Conservation (phyloP, 2,113 vertebrate species). For the Atractosteus spatula region DNA sequence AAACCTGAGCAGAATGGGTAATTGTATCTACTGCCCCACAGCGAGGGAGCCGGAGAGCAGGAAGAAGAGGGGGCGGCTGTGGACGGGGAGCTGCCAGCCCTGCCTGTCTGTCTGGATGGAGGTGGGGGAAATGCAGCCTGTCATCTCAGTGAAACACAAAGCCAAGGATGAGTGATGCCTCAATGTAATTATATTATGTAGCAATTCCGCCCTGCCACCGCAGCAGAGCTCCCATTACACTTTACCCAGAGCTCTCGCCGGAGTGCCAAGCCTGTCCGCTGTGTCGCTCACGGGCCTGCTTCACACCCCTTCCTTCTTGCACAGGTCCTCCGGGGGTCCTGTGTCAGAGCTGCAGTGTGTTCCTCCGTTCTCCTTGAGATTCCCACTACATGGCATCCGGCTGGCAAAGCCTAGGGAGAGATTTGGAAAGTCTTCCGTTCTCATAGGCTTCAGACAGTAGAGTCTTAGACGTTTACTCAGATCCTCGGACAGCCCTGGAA, state of each 20-base stretch:
- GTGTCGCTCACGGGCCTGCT: too few species aligned
- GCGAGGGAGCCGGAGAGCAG: not conserved
- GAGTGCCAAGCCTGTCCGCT: too few species aligned
- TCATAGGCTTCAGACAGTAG: too few species aligned
- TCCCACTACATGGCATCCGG: too few species aligned
- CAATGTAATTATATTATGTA: slow-evolving; percentile 36
- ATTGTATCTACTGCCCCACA: slow-evolving; percentile 23
- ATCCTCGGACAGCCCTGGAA: too few species aligned
- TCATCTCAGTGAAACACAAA: slow-evolving; percentile 46
- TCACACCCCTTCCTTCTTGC: too few species aligned
- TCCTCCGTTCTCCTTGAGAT: too few species aligned
- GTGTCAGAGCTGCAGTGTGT: too few species aligned
- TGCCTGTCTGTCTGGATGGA: slow-evolving; percentile 40
- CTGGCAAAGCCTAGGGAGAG: too few species aligned
- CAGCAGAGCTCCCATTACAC: not conserved
- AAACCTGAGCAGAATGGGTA: slow-evolving; percentile 19
- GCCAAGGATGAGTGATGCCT: slow-evolving; percentile 32
- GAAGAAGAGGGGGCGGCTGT: not conserved
- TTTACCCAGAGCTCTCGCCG: not conserved
- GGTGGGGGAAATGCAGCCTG: slow-evolving; percentile 42
- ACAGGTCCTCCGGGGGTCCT: too few species aligned
- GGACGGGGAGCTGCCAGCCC: slow-evolving; percentile 32
- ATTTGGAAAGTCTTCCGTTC: too few species aligned
- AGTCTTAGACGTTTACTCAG: too few species aligned
- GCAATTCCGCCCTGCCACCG: not conserved